Base-by-base conservation (phyloP, 2,888 invertebrate species). In the Drosophila putrida region DNA sequence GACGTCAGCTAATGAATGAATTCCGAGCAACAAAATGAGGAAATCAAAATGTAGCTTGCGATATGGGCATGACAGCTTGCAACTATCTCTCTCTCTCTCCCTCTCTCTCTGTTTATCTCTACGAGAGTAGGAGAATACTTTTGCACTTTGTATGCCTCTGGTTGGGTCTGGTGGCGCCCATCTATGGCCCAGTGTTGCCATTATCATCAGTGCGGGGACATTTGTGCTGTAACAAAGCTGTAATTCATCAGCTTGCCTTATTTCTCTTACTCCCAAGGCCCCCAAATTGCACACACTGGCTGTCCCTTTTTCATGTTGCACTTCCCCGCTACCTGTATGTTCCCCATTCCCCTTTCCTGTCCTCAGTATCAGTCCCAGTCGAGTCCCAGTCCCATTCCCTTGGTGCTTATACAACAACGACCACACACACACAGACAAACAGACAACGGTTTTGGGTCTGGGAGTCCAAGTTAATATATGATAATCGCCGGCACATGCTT, bases 1-100 rank as follows among this genome's bases (percentile, higher is more conserved):
- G 55, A 82, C 87, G 84, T 79, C 84, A 71, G 76, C 73, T 80
- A 76, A 74, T 81, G 74, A 83, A 72, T 79, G 77, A 75, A 71
- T 79, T 81, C 71, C 71, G 71, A 69, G 75, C 66, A 67, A 59
- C 47, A 49, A 60, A 63, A 38, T 38, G 61, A 68, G 47, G 54
- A 67, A 72, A 75, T 68, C 75, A 72, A 75, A 62, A 55, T 33
- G 50, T 60, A 44, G 62, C 61, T 47, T 25, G 66, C 50, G 72
- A 71, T 76, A 75, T 61, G 66, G 27, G 51, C 51, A 55, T 71
- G 68, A 65, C 69, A 74, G 53, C 36, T 43, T 15, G 44, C 44
- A n/a, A 33, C 20, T 53, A 20, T 25, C 20, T 20, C 20, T 28
- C 28, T 6, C 4, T 28, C 5, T 28, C 8, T 28, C 6, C 4